Base-by-base conservation (phyloP, 35 echinoderm and acorn worm genomes). In the Chiridota heheva region DNA sequence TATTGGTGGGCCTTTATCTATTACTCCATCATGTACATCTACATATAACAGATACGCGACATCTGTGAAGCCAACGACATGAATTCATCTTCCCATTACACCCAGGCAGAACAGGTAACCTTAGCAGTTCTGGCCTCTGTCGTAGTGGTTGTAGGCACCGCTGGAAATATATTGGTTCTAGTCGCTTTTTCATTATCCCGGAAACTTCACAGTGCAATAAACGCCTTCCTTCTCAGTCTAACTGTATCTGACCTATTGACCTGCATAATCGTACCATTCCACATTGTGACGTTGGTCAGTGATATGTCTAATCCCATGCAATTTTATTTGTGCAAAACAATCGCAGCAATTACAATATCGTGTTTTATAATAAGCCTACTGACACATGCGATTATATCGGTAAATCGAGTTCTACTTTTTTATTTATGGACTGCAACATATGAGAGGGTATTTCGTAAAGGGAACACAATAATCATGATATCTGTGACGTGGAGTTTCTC, bases 181-280 rank as follows among this genome's bases (percentile, higher is more conserved):
- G 20, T 82, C 16, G 80, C 80, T 36, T 42, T 82, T 49, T 40
- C 18, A 12, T 46, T 82, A 5, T 82, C 63, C 2, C 62, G 63
- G 7, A 65, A 64, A 69, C 80, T 82, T 1, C 62, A 64, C 27
- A 82, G 46, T 33, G 63, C 63, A 40, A 82, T 65, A 26, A 82
- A 82, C 33, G 80, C 80, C 2, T 82, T 82, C 31, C 28, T 82
- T 16, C 27, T 82, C 26, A 82, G 70, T 36, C 80, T 82, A 2
- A 70, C 42, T 42, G 42, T 82, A 20, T 65, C 59, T 28, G 80
- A 82, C 43, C 70, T 82, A 40, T 18, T 82, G 4, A 70, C 80
- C 13, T 82, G 80, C 33, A 27, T 44, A 33, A 17, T 82, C 10
- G 8, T 82, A 40, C 80, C 80, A 17, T 44, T 43, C 17, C 80